Evolutionary conservation across 2,113 vertebrate species (phyloP).

Genomic region (Elaphurus davidianus): DNA sequence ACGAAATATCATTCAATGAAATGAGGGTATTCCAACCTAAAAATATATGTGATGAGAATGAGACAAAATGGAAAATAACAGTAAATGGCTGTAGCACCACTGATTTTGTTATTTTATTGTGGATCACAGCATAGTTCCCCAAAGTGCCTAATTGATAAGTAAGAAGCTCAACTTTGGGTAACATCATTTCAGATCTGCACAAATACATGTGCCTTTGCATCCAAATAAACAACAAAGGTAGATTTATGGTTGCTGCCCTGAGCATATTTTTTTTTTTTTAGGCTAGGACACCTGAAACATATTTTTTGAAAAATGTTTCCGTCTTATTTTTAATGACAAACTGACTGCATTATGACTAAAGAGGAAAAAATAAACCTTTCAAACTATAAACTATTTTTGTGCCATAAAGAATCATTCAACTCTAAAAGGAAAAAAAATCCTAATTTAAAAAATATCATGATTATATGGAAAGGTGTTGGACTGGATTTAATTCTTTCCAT

Average conservation of each 20-base stretch:
- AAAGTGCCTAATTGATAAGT: conserved; percentile 74
- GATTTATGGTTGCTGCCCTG: conserved; percentile 71
- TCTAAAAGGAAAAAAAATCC: conserved; percentile 72
- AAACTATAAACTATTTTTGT: conserved; percentile 65
- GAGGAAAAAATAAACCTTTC: conserved; percentile 54
- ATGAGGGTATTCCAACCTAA: not conserved
- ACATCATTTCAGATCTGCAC: conserved; percentile 48
- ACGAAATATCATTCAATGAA: not conserved
- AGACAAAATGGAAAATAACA: conserved; percentile 18
- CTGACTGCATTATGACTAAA: conserved; percentile 71
- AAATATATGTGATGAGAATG: not conserved
- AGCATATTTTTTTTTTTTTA: conserved; percentile 64
- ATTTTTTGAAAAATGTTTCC: conserved; percentile 67
- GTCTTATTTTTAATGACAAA: conserved; percentile 75
- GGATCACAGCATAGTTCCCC: conserved; percentile 61
- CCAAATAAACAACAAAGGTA: conserved; percentile 76
- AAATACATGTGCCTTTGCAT: conserved; percentile 63
- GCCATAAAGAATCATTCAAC: conserved; percentile 70
- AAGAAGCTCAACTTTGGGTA: conserved; percentile 55
- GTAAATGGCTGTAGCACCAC: not conserved
- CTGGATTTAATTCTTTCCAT: conserved; percentile 76
- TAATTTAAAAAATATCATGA: conserved; percentile 81
- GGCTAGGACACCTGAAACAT: conserved; percentile 74
- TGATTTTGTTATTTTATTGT: conserved; percentile 28
- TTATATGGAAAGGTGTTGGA: conserved; percentile 73